Base-by-base conservation (phyloP, 2,888 invertebrate species). In the Amiota communis region DNA sequence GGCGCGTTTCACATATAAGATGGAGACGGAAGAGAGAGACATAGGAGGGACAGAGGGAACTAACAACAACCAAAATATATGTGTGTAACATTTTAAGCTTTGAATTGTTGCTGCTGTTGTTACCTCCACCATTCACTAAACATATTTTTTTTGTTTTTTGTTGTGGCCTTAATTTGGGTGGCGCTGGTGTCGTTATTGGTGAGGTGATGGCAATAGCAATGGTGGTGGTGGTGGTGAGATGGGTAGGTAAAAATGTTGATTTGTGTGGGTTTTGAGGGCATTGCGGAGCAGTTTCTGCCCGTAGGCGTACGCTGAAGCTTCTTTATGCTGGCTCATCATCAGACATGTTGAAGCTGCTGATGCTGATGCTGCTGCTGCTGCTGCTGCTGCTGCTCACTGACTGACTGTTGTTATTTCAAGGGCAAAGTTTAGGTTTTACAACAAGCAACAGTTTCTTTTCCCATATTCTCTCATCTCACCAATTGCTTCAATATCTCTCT, bases 1-100 rank as follows among this genome's bases (percentile, higher is more conserved):
- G 72, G 59, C 76, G 79, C 74, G 57, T 36, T 36, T 36, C 36
- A 36, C 0, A 36, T 6, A 49, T 49, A 51, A 13, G 36, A 8
- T 9, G 63, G 46, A 63, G 46, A 12, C n/a, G 23, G 17, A 23
- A 13, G 61, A 46, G 13, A 15, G 47, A 51, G 20, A 13, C n/a
- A n/a, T n/a, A n/a, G 67, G 3, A 8, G 15, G 77, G 75, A 79
- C 77, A 82, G 73, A 77, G 77, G 8, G 36, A 36, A 36, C 36
- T 36, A 36, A 36, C 36, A 6, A 36, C 3, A 36, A 36, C 36
- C 36, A 36, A 36, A 36, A 36, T 36, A 36, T 81, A 23, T 59
- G 59, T 59, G 59, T 11, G 59, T 20, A 59, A 59, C 59, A 17
- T 17, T 59, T 17, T 17, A 59, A 59, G 17, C 17, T 59, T n/a